These are phyloP conservation scores for Tolmerus cingulatus DNA, from an alignment of 2,888 invertebrate species.

Conservation along the genomic window DNA sequence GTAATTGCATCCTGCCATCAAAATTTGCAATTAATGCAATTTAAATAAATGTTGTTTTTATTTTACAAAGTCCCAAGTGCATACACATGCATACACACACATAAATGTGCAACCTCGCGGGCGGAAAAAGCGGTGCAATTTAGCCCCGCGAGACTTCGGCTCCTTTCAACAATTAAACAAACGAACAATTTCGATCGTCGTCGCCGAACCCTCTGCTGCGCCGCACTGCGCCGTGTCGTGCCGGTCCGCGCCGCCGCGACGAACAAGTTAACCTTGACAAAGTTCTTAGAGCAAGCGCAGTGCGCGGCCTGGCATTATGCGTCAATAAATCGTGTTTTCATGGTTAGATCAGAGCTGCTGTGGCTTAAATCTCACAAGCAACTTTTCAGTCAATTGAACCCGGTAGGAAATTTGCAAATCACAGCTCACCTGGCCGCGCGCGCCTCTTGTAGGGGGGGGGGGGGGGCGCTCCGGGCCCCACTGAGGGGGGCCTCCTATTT, in stretches of 20 bases:
- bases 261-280: constrained; percentile 36
- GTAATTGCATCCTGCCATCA: not conserved
- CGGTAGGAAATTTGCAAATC: constrained; percentile 33
- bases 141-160: not conserved
- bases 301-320: not conserved
- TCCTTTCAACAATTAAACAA: constrained; percentile 20
- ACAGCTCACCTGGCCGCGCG: not conserved
- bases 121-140: not conserved
- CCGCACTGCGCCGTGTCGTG: not conserved
- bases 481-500: constrained; percentile 15
- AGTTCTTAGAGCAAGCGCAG: constrained; percentile 29
- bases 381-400: constrained; percentile 31
- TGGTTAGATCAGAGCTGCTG: constrained; percentile 4
- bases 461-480: not conserved
- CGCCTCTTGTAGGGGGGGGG: not conserved
- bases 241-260: not conserved
- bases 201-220: not conserved
- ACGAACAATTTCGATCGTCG: constrained; percentile 7
- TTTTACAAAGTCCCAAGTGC: not conserved
- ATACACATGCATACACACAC: not conserved
- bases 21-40: not conserved
- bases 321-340: constrained; percentile 30
- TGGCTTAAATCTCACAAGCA: not conserved
- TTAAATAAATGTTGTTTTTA: not conserved
- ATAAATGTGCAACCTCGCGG: not conserved